These are phyloP conservation scores for Pseudomugil gertrudae DNA, from an alignment of 2,797 vertebrate species.

Conservation along the genomic window DNA sequence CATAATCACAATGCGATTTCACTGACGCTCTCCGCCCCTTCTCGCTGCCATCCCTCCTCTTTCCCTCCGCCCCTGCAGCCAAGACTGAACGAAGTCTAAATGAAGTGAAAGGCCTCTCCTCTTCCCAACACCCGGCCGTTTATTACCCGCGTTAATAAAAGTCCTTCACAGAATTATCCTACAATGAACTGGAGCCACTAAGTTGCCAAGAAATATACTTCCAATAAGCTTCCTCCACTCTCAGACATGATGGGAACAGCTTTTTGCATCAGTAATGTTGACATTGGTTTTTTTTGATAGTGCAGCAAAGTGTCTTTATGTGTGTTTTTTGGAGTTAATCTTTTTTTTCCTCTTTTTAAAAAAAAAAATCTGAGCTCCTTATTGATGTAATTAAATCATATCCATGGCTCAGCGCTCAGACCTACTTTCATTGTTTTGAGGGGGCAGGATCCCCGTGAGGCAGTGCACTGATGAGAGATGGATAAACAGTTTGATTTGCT, in stretches of 20 bases:
- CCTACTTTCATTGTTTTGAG: constrained; percentile 81
- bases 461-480: constrained; percentile 81
- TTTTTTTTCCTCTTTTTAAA: constrained; percentile 33
- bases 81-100: constrained; percentile 89
- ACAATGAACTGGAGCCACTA: constrained; percentile 66
- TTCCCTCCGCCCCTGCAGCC: constrained; percentile 73
- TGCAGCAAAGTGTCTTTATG: constrained; percentile 38
- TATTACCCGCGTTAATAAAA: constrained; percentile 88
- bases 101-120: constrained; percentile 90
- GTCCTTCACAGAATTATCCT: constrained; percentile 73
- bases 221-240: constrained; percentile 41
- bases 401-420: constrained; percentile 72
- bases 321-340: constrained; percentile 47
- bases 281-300: constrained; percentile 59
- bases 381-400: constrained; percentile 82
- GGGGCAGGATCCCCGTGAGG: constrained; percentile 79
- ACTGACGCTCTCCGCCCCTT: constrained; percentile 84
- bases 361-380: constrained; percentile 52
- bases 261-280: constrained; percentile 41
- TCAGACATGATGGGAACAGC: constrained; percentile 19
- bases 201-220: constrained; percentile 66
- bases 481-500: constrained; percentile 87
- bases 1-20: constrained; percentile 93
- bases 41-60: constrained; percentile 67
- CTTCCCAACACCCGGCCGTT: constrained; percentile 82